A percentile compares a stretch with the other conserved stretches of the same genome.
Conservation (phyloP, 2,888 invertebrate genomes). For the Pristionchus arcanus region DNA sequence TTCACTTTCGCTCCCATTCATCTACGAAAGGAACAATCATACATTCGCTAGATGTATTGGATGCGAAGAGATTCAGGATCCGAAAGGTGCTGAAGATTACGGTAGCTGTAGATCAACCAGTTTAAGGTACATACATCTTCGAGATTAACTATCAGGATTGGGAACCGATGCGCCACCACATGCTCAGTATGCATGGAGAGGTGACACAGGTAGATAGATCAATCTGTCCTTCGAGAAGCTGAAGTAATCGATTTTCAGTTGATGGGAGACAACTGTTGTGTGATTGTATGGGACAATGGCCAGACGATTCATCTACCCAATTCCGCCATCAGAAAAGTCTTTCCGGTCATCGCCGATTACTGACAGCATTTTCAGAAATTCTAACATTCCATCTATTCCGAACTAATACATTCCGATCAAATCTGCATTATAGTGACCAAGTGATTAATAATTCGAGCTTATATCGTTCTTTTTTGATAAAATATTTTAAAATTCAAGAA, state of each 20-base stretch:
- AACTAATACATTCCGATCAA: constrained; percentile 41
- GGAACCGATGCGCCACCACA: constrained; percentile 74
- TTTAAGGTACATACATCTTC: constrained; percentile 67
- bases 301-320: constrained; percentile 72
- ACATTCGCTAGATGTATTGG: constrained; percentile 74
- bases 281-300: constrained; percentile 73
- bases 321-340: constrained; percentile 62
- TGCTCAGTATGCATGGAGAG: constrained; percentile 72
- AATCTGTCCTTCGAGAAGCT: not conserved
- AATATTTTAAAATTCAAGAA: too few species aligned
- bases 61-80: constrained; percentile 74
- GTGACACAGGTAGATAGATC: constrained; percentile 69
- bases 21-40: constrained; percentile 74
- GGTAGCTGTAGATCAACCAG: not conserved
- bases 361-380: not conserved
- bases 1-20: constrained; percentile 72
- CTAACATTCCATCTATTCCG: constrained; percentile 11
- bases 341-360: constrained; percentile 44
- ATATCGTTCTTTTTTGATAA: not conserved
- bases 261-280: constrained; percentile 71
- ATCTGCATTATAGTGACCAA: not conserved
- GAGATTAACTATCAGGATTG: constrained; percentile 73
- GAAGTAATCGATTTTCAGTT: constrained; percentile 61
- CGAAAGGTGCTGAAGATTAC: constrained; percentile 59
- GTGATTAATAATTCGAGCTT: constrained; percentile 25